Evolutionary conservation across 2,113 vertebrate genomes (phyloP), one percentile per base, ranked within the genome.

Genomic region (Zosterops pallidus): DNA sequence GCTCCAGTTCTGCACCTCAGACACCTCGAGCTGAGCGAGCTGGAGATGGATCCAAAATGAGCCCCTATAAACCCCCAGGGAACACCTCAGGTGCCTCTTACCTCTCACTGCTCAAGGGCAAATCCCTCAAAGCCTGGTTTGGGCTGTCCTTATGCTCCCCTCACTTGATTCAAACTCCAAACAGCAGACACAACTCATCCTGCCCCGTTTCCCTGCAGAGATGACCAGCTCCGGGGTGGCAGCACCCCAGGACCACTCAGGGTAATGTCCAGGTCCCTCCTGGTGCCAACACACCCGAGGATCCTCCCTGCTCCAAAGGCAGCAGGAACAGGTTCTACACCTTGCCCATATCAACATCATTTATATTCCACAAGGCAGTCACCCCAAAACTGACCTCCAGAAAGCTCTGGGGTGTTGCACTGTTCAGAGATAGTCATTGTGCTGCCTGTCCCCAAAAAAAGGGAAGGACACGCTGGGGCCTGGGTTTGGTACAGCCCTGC

Each of bases 131-230:
- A 29, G 42, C 62, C 65, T 9, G 28, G 9, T 19, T 15, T 29
- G 56, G 74, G 57, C 1, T 12, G 13, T 3, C 24, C 1, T 22
- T 6, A 4, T 0, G 13, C 16, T 71, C 55, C 55, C 31, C 26
- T 57, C n/a, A 0, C 9, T 21, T 29, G 42, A 11, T 11, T 22
- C 9, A 8, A 23, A 55, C 2, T 47, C 23, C 2, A 5, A 6
- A 2, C 1, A 50, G 31, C 72, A 50, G 31, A 12, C 21, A 9
- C 0, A 0, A 1, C 33, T n/a, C 4, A 0, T 6, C 2, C 55
- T 35, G 67, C 52, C 17, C 1, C 0, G 2, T 42, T 42, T 29
- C 69, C 81, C 4, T 0, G 52, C 77, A 19, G 12, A 29, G 50
- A 2, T 0, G 5, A 10, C 1, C 37, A 47, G 39, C 9, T 31